Percentiles rank a stretch among this genome's conserved stretches.
These are phyloP conservation scores for Drosophila paulistorum DNA, from an alignment of 1,140 invertebrate genomes.

Conservation along the genomic window DNA sequence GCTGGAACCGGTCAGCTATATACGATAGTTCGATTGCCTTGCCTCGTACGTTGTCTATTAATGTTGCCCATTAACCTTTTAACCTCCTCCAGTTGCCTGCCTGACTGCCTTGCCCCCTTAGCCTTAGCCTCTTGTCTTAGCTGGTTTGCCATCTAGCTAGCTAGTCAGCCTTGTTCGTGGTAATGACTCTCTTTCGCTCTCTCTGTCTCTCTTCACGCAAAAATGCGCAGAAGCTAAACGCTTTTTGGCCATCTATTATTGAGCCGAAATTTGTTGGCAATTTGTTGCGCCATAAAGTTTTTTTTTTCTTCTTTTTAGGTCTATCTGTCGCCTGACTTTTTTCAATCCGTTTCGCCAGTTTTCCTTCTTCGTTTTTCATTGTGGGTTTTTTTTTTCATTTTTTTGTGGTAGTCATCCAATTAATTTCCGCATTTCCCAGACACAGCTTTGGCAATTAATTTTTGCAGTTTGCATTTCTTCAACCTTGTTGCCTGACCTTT, in stretches of 20 bases:
- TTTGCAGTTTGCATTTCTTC: conserved; percentile 74
- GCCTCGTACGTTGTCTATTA: conserved; percentile 71
- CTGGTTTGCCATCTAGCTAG: background rate
- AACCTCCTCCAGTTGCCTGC: conserved; percentile 60
- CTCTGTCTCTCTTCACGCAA: conserved; percentile 59
- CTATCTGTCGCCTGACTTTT: conserved; percentile 17
- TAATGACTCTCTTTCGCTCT: conserved; percentile 64
- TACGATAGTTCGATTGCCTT: conserved; percentile 20
- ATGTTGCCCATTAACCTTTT: conserved; percentile 78
- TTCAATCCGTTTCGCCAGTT: background rate
- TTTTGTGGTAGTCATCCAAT: conserved; percentile 58
- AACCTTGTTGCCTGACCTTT: conserved; percentile 78
- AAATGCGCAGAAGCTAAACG: conserved; percentile 77
- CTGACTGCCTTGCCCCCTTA: conserved; percentile 26
- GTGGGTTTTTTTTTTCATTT: background rate
- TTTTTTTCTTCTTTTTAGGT: conserved; percentile 11
- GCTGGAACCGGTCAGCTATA: conserved; percentile 34
- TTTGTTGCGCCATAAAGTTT: conserved; percentile 68
- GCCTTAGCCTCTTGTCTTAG: background rate
- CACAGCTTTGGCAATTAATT: conserved; percentile 76
- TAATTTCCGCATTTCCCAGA: conserved; percentile 80
- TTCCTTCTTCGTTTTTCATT: background rate
- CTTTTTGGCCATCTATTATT: conserved; percentile 75
- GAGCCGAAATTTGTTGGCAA: conserved; percentile 72
- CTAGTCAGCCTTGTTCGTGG: conserved; percentile 44